Evolutionary conservation across 2,113 vertebrate species (phyloP), one percentile per base, ranked within the genome.

Genomic region (Xiphophorus maculatus): DNA sequence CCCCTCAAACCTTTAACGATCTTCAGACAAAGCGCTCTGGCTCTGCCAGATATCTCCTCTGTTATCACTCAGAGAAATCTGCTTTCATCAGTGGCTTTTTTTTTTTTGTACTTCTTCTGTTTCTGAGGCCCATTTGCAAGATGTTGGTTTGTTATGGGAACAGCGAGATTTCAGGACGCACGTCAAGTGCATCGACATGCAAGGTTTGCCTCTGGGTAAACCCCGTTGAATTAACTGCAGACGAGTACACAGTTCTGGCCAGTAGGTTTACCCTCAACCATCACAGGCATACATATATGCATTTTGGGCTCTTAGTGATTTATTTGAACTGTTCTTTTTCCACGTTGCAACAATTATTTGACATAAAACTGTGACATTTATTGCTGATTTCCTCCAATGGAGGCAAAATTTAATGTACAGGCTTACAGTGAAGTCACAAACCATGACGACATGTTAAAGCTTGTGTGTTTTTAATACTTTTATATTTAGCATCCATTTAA

Each of bases 81-180:
- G 44, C 44, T 54, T 30, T 35, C 32, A 10, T 32, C 25, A 32
- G 72, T 40, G 29, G 22, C 25, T 4, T 32, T 22, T 44, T 30
- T 25, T 54, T 28, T 69, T 1, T n/a, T 13, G 3, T 2, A 29
- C 51, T 60, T 37, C 22, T 1, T 37, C 7, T 35, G 17, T 27
- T 13, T 32, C 22, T 29, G 25, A 37, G 63, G 25, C 44, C 66
- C 54, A 3, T 42, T 74, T 54, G 19, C 65, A 11, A 35, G 19
- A 67, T 42, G 17, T 14, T 65, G 1, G 27, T 27, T 28, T 61
- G 30, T 40, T 69, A 69, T 0, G 10, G 30, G 42, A 37, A 3
- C 37, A 28, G 32, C 51, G 17, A 66, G 30, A 44, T 71, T 63
- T 72, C 60, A 71, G 44, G 83, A 54, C 66, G 10, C 63, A 76